Conservation (phyloP, 1,140 invertebrate genomes). For the Homarus americanus region DNA sequence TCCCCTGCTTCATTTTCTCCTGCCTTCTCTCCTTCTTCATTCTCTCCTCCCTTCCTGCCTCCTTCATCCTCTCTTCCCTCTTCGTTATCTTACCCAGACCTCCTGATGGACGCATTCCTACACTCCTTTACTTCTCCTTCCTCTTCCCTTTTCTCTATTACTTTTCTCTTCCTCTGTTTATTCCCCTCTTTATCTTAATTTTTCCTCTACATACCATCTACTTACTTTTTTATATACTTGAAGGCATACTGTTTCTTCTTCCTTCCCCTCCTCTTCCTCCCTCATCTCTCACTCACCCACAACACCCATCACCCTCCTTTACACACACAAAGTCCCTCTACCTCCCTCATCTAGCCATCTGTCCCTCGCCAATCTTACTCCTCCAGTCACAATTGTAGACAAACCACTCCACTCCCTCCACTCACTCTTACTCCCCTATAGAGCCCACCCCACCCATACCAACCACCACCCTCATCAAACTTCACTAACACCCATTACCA, state of each 20-base stretch:
- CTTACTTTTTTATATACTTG: no score
- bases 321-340: not conserved
- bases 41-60: no score
- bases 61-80: no score
- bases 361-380: not conserved
- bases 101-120: not conserved
- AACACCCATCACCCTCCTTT: no score
- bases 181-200: no score
- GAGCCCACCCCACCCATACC: not conserved
- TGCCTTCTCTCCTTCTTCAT: no score
- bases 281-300: no score
- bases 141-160: not conserved
- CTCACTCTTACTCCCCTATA: not conserved
- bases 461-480: not conserved
- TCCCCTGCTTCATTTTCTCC: no score
- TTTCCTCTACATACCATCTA: no score
- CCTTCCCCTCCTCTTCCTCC: no score
- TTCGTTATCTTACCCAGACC: not conserved
- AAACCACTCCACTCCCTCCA: not conserved
- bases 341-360: not conserved
- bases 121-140: no score
- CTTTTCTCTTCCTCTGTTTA: not conserved
- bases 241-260: no score
- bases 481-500: not conserved
- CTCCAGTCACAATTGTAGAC: not conserved